Evolutionary conservation across 2,888 invertebrate species (phyloP).

Genomic region (Drosophila tanythrix): DNA sequence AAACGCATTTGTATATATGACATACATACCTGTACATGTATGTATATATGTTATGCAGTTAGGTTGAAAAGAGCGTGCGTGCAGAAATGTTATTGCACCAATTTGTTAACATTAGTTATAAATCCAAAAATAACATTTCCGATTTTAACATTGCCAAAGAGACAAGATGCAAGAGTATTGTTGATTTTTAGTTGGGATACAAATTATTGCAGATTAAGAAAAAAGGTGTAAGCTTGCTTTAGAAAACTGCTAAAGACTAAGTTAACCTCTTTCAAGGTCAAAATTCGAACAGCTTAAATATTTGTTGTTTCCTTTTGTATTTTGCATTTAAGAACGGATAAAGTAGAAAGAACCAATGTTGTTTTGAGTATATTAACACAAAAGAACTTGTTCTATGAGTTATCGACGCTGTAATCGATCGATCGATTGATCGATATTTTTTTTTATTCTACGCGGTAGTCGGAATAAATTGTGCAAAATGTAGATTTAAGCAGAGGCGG

Average conservation of each 20-base stretch:
- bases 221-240: background rate
- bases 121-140: slow-evolving; percentile 3
- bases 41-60: background rate
- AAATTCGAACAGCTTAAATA: background rate
- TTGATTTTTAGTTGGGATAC: background rate
- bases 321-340: background rate
- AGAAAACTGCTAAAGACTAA: background rate
- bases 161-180: background rate
- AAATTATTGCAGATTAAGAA: background rate
- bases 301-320: background rate
- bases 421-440: background rate
- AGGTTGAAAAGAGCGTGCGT: slow-evolving; percentile 10
- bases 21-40: slow-evolving; percentile 4
- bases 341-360: background rate
- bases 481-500: slow-evolving; percentile 4
- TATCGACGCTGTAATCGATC: slow-evolving; percentile 1
- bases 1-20: slow-evolving; percentile 27
- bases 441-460: background rate
- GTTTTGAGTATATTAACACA: background rate
- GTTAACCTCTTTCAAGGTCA: slow-evolving; percentile 9
- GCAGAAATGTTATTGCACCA: slow-evolving; percentile 6
- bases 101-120: slow-evolving; percentile 9
- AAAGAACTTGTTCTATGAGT: too few relatives aligned
- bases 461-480: background rate
- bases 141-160: background rate